Conservation (phyloP, 1,140 invertebrate species). For the Thereuonema tuberculata region DNA sequence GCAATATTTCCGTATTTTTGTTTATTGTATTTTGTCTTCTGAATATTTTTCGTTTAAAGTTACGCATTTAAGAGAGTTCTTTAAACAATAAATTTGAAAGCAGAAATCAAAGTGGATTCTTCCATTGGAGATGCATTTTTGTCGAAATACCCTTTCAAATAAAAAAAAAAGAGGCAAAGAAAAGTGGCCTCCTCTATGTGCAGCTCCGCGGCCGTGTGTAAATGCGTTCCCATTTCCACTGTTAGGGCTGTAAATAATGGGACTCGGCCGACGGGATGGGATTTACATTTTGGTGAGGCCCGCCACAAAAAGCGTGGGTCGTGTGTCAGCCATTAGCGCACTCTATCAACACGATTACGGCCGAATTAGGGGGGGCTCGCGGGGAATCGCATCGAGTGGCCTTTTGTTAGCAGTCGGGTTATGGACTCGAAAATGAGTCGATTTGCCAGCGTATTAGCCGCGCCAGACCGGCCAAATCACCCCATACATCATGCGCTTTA, state of each 20-base stretch:
- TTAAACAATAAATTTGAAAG: too few relatives aligned
- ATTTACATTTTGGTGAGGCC: conserved; percentile 3
- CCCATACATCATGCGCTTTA: conserved; percentile 5
- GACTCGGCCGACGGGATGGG: not conserved
- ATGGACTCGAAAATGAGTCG: conserved; percentile 8
- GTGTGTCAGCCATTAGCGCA: conserved; percentile 7
- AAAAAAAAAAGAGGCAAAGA: too few relatives aligned
- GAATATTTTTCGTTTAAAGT: too few relatives aligned
- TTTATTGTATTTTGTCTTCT: too few relatives aligned
- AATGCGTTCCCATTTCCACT: not conserved
- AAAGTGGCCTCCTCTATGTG: too few relatives aligned
- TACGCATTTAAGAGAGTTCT: too few relatives aligned
- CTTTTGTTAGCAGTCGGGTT: not conserved
- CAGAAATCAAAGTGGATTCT: too few relatives aligned
- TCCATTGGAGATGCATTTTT: too few relatives aligned
- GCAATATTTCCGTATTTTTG: too few relatives aligned
- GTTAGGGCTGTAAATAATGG: not conserved
- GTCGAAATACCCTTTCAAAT: too few relatives aligned
- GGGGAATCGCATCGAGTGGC: not conserved
- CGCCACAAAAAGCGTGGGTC: conserved; percentile 8
- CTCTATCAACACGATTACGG: conserved; percentile 7
- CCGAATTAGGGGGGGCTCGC: not conserved
- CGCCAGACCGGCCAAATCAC: not conserved
- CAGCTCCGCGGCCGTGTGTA: conserved; percentile 2
- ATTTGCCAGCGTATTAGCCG: conserved; percentile 9